Conservation (phyloP, 2,888 invertebrate species). For the Eupeodes latifasciatus region DNA sequence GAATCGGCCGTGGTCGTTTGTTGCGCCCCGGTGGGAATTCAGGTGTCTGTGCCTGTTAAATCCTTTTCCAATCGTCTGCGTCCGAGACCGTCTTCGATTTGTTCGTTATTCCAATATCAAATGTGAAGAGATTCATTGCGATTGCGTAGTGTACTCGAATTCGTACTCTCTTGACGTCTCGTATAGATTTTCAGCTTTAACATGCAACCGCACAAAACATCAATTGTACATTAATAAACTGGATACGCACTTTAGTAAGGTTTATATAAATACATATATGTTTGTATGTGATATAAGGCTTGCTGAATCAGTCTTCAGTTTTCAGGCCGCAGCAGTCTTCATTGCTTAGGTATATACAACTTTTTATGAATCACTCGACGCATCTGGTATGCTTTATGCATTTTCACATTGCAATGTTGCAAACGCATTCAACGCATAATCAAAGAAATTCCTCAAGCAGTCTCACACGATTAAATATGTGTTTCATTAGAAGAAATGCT, state of each 20-base stretch:
- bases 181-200: background rate
- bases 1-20: slow-evolving; percentile 45
- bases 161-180: no score
- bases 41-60: slow-evolving; percentile 71
- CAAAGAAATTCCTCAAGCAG: slow-evolving; percentile 28
- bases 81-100: slow-evolving; percentile 1
- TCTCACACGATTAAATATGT: slow-evolving; percentile 41
- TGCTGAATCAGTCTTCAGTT: background rate
- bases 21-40: slow-evolving; percentile 71
- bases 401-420: slow-evolving; percentile 20
- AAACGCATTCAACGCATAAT: slow-evolving; percentile 42
- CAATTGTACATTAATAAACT: slow-evolving; percentile 27
- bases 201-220: slow-evolving; percentile 51
- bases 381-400: slow-evolving; percentile 36
- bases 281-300: no score
- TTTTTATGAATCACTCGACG: slow-evolving; percentile 31
- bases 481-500: slow-evolving; percentile 32
- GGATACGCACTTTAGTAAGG: slow-evolving; percentile 16
- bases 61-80: slow-evolving; percentile 49
- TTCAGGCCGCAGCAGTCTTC: background rate
- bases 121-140: slow-evolving; percentile 21
- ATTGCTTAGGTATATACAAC: background rate
- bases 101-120: slow-evolving; percentile 44
- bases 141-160: background rate
- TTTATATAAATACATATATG: background rate